A percentile compares a stretch with the other conserved stretches of the same genome.
Conservation (phyloP, 2,113 vertebrate genomes). For the Edolisoma coerulescens region DNA sequence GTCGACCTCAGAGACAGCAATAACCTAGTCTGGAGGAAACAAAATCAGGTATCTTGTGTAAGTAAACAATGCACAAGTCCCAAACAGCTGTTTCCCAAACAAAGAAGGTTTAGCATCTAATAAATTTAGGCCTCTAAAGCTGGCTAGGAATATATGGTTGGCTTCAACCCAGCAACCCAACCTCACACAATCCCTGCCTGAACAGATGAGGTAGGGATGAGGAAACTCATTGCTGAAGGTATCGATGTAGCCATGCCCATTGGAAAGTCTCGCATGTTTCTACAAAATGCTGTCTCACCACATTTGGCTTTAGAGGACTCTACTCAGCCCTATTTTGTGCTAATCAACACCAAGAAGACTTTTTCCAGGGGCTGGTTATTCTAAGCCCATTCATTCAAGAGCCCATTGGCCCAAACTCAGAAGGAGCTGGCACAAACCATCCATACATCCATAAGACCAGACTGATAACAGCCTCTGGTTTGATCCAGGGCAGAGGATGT, state of each 20-base stretch:
- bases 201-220: background rate
- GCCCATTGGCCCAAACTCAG: background rate
- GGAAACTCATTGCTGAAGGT: background rate
- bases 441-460: background rate
- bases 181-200: background rate
- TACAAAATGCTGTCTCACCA: background rate
- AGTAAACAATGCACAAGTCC: background rate
- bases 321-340: background rate
- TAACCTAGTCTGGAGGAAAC: background rate
- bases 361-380: background rate
- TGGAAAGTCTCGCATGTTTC: background rate
- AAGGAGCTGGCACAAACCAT: background rate
- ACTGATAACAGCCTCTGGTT: background rate
- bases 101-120: background rate
- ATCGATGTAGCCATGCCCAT: accelerated
- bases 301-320: background rate
- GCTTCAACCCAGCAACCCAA: background rate
- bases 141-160: background rate
- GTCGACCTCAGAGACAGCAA: background rate
- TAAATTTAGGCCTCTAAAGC: background rate
- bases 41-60: background rate
- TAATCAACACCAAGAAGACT: background rate
- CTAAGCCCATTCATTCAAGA: background rate
- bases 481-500: background rate
- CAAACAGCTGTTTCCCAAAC: background rate